Conservation (phyloP, 1,140 invertebrate species). For the Drosophila mayri region DNA sequence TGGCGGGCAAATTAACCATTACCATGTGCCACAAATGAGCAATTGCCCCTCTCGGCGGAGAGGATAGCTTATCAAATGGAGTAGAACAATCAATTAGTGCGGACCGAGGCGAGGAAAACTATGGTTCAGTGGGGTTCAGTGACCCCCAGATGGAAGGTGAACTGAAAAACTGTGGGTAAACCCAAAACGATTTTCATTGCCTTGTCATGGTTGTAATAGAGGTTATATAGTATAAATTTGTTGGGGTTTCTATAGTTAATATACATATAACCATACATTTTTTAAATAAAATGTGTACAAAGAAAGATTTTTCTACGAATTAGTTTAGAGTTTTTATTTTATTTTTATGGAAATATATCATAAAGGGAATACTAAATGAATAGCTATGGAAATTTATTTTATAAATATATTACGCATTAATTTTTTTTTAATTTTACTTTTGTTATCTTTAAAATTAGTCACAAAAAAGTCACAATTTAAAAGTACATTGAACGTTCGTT, state of each 20-base stretch:
- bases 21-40: conserved; percentile 43
- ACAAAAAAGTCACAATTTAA: not conserved
- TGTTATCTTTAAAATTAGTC: not conserved
- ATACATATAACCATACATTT: too few relatives aligned
- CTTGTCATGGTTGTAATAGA: not conserved
- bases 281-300: too few relatives aligned
- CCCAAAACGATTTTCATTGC: not conserved
- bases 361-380: too few relatives aligned
- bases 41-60: conserved; percentile 12
- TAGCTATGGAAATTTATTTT: too few relatives aligned
- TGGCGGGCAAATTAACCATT: conserved; percentile 33
- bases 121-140: conserved; percentile 21
- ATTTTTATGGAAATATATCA: not conserved
- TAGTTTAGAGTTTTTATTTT: not conserved
- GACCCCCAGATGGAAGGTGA: conserved; percentile 18
- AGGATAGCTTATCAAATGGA: conserved; percentile 42
- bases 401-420: not conserved
- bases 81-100: conserved; percentile 48
- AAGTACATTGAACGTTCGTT: not conserved
- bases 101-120: conserved; percentile 25
- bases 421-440: not conserved
- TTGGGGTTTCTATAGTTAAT: too few relatives aligned
- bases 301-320: not conserved
- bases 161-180: conserved; percentile 6
- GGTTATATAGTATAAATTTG: not conserved